phyloP scores from a whole-genome alignment of 2,797 vertebrate genomes.

The Hyperoplus immaculatus region DNA sequence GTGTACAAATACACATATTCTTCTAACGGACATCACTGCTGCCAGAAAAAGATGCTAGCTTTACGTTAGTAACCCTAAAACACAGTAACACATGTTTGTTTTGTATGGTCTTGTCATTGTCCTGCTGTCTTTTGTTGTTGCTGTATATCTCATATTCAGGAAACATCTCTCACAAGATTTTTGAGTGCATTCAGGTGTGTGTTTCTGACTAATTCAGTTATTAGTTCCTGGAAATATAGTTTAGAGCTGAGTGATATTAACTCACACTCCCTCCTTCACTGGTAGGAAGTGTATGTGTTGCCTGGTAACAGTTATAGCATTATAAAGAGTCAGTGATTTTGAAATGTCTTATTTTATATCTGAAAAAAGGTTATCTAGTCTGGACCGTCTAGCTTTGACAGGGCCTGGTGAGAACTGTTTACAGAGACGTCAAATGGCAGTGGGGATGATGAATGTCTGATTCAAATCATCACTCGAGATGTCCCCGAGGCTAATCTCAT shows the following conservation, averaged over 20 bases:
- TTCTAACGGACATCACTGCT: too few relatives aligned
- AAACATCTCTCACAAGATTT: slow-evolving; percentile 20
- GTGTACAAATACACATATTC: not conserved
- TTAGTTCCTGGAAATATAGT: slow-evolving; percentile 51
- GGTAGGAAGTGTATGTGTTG: slow-evolving; percentile 48
- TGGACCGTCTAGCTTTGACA: slow-evolving; percentile 21
- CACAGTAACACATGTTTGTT: too few relatives aligned
- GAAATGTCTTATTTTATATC: slow-evolving; percentile 44
- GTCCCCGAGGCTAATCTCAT: slow-evolving; percentile 11
- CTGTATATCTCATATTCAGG: slow-evolving; percentile 6
- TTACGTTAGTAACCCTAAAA: not conserved
- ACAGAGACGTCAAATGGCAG: not conserved
- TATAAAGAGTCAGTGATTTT: slow-evolving; percentile 46
- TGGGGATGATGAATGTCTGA: not conserved
- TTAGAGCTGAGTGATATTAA: slow-evolving; percentile 34
- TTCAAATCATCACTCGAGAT: slow-evolving; percentile 6
- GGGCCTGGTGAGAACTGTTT: slow-evolving; percentile 21
- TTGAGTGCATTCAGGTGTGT: slow-evolving; percentile 35
- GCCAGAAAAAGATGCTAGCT: too few relatives aligned
- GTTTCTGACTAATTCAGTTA: slow-evolving; percentile 39
- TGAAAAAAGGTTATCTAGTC: slow-evolving; percentile 27
- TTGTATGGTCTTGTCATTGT: too few relatives aligned
- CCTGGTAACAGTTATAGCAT: slow-evolving; percentile 60
- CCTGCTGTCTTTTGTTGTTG: not conserved
- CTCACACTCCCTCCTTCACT: not conserved